Evolutionary conservation across 2,113 vertebrate genomes (phyloP), one percentile per base, ranked within the genome.

Genomic region (Beaufortia kweichowensis): DNA sequence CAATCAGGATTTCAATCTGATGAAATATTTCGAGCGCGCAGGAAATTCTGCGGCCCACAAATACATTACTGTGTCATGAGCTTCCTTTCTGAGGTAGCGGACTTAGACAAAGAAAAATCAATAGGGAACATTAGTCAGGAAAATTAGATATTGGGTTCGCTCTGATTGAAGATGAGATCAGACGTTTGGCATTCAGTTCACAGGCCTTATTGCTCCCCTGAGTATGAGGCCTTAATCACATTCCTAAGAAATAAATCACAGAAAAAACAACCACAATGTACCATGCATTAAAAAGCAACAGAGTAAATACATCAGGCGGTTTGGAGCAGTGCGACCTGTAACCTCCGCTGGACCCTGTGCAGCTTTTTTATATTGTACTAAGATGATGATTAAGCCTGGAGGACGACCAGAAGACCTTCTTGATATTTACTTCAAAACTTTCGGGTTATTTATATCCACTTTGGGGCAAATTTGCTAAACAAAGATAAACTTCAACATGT

Each of bases 101-200:
- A 39, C 59, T 65, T 35, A 78, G 41, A 67, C 70, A 55, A 24
- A 65, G 50, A 55, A 59, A 76, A 71, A 77, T 82, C 74, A 61
- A 77, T 79, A 77, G 29, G 35, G 71, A 80, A 73, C 77, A 79
- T 82, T 73, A 77, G 55, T 72, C 55, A 73, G 62, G 57, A 60
- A 80, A 79, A 78, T 69, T 62, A 80, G 78, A 68, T 80, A 69
- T 77, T 71, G 67, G 79, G 77, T 78, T 82, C 8, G 62, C 81
- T 79, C 77, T 78, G 63, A 86, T 46, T 77, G 72, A 85, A 81
- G 19, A 84, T 39, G 60, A 84, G 78, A 87, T 84, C 62, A 86
- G 79, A 84, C 75, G 70, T 79, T 78, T 81, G 82, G 70, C 77
- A 76, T 84, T 85, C 79, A 48, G 53, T 33, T 78, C 76, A 66